Evolutionary conservation across 1,140 invertebrate species (phyloP), one percentile per base, ranked within the genome.

Genomic region (Laupala kohalensis): DNA sequence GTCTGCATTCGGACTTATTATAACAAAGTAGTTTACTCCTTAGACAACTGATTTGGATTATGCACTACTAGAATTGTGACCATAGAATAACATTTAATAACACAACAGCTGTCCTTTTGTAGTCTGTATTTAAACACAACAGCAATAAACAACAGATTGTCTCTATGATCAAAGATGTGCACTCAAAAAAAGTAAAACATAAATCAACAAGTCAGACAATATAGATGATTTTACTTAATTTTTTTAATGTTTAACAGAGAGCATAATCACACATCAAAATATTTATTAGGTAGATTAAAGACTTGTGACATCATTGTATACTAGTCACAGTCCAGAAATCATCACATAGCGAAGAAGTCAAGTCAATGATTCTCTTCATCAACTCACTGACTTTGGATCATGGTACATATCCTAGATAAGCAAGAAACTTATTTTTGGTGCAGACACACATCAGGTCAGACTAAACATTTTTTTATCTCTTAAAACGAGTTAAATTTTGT

Each of bases 11-110:
- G 62, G 25, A 25, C 63, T 37, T 53, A 64, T 23, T 69, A 37
- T 5, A 13, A 19, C 63, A 27, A 26, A 23, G 63, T 30, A 25
- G 25, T n/a, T 23, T 2, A 9, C 26, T 27, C n/a, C 37, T 12
- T 9, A 5, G 37, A 26, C 69, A 25, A 37, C 37, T 25, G 28
- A 12, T 70, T 23, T 63, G 53, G 37, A 19, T 24, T 26, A 28
- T 63, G 30, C 3, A 70, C 28, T 25, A 5, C n/a, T 23, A 26
- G 19, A 70, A 62, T 70, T 70, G 69, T 70, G 69, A 70, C 69
- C 69, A 70, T 70, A 70, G 53, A 70, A 62, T 70, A 70, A 70
- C 69, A 70, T 70, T 70, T 70, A 70, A 70, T 37, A 64, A 69
- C 23, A 25, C 69, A 70, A 70, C 69, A 70, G 53, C 62, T 70